phyloP scores from a whole-genome alignment of 30 jellyfish, hydroid and myxozoan genomes.

The Aurelia aurita complex sp. Pacific region DNA sequence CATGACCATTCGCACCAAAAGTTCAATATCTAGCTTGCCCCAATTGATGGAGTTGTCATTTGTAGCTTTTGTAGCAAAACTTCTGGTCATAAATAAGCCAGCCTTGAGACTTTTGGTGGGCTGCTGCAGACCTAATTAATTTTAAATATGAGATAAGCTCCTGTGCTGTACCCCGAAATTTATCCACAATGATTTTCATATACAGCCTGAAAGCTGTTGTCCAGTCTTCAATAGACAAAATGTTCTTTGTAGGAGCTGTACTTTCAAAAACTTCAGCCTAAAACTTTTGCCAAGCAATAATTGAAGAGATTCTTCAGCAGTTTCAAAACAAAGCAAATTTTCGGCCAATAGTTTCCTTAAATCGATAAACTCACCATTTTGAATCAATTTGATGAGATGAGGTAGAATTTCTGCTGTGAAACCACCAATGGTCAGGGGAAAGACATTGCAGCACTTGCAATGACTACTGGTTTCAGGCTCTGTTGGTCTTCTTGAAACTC shows the following conservation, averaged over 20 bases:
- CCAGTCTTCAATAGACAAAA: background rate
- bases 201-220: constrained; percentile 7
- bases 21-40: too few relatives aligned
- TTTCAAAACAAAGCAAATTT: background rate
- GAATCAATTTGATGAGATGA: too few relatives aligned
- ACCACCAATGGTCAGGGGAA: background rate
- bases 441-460: too few relatives aligned
- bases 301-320: background rate
- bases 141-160: background rate
- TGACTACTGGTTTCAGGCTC: too few relatives aligned
- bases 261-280: background rate
- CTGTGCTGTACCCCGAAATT: constrained; percentile 4
- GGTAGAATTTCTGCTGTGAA: constrained; percentile 15
- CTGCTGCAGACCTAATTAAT: background rate
- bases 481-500: too few relatives aligned
- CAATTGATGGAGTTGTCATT: too few relatives aligned
- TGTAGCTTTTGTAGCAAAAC: too few relatives aligned
- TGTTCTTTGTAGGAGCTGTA: background rate
- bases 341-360: background rate
- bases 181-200: background rate
- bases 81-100: too few relatives aligned
- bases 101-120: too few relatives aligned
- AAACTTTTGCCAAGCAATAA: background rate
- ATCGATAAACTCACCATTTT: too few relatives aligned
- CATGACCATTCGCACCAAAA: too few relatives aligned